Conservation (phyloP, 2,113 vertebrate genomes). For the Notarius lentiginosus region DNA sequence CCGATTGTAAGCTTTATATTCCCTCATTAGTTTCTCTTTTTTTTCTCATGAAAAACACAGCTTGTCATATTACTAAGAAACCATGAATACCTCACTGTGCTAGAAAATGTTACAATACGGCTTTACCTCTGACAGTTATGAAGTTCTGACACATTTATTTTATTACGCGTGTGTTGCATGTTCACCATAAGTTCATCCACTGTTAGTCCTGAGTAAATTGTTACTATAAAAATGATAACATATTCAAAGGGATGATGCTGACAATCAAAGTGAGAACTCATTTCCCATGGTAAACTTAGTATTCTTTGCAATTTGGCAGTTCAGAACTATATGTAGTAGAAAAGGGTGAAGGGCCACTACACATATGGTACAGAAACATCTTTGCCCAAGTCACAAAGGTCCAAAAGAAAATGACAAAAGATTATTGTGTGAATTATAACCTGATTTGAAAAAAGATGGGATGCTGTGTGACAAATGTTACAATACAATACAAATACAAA, state of each 20-base stretch:
- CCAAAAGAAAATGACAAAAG: not conserved
- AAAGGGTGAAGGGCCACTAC: no score
- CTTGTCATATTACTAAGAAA: not conserved
- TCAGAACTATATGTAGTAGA: no score
- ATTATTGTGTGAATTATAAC: not conserved
- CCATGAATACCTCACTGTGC: not conserved
- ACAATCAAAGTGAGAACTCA: not conserved
- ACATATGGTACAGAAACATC: not conserved
- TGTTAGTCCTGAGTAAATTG: not conserved
- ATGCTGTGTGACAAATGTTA: no score
- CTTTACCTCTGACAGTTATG: not conserved
- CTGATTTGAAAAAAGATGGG: no score
- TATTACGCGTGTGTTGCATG: not conserved
- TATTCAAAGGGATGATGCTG: not conserved
- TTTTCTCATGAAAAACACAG: not conserved
- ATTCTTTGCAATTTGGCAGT: not conserved
- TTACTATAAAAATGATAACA: not conserved
- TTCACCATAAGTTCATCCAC: not conserved
- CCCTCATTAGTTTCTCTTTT: not conserved
- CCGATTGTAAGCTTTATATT: not conserved
- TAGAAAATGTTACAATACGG: not conserved
- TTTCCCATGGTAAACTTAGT: not conserved
- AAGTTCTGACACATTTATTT: no score
- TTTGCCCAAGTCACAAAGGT: not conserved
- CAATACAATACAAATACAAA: no score